Conservation (phyloP, 2,888 invertebrate genomes). For the Drosophila siamana region DNA sequence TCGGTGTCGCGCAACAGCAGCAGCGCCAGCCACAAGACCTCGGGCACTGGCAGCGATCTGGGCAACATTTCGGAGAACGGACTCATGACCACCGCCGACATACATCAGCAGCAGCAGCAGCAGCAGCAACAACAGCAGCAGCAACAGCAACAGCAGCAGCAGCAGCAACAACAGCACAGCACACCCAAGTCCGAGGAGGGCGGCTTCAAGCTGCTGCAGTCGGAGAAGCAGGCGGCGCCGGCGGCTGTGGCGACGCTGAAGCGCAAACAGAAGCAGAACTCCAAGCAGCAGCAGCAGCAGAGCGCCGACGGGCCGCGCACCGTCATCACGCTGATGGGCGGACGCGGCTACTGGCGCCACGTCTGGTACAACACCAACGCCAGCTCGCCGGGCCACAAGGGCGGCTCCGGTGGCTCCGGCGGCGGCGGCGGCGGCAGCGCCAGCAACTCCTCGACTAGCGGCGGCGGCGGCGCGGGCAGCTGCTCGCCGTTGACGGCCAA, state of each 20-base stretch:
- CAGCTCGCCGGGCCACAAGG: slow-evolving; percentile 78
- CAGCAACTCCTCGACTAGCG: not conserved
- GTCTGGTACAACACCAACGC: slow-evolving; percentile 87
- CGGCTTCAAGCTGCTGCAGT: slow-evolving; percentile 67
- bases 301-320: slow-evolving; percentile 88
- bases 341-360: slow-evolving; percentile 94
- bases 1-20: slow-evolving; percentile 91
- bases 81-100: slow-evolving; percentile 83
- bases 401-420: not conserved
- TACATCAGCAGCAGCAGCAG: slow-evolving; percentile 78
- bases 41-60: slow-evolving; percentile 85
- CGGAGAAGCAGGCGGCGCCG: slow-evolving; percentile 55
- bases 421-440: not conserved
- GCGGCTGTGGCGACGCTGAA: slow-evolving; percentile 83
- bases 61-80: slow-evolving; percentile 87
- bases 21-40: slow-evolving; percentile 89
- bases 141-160: slow-evolving; percentile 54
- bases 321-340: slow-evolving; percentile 94
- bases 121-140: slow-evolving; percentile 51
- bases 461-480: slow-evolving; percentile 6
- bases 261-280: slow-evolving; percentile 82
- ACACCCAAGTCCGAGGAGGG: slow-evolving; percentile 80
- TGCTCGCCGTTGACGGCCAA: slow-evolving; percentile 87
- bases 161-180: slow-evolving; percentile 43
- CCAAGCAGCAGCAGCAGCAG: slow-evolving; percentile 78